A percentile compares a stretch with the other conserved stretches of the same genome.
These are phyloP conservation scores for Microcebus lehilahytsara DNA, from an alignment of 2,113 vertebrate species.

Conservation along the genomic window DNA sequence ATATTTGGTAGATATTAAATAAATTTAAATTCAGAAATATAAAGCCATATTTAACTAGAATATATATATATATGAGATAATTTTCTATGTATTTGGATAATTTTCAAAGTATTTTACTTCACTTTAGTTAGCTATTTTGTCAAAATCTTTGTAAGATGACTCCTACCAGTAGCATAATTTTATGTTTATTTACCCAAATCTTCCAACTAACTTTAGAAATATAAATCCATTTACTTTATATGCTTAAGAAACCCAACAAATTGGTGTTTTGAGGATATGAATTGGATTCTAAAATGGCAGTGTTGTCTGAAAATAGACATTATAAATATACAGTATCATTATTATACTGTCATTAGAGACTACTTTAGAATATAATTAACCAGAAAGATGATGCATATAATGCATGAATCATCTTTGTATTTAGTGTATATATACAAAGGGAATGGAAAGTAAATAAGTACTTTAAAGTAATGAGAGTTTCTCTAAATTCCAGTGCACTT, in stretches of 20 bases:
- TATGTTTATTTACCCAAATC: slow-evolving; percentile 1
- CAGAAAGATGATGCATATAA: slow-evolving; percentile 40
- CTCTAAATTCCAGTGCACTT: background rate
- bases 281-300: slow-evolving; percentile 20
- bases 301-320: slow-evolving; percentile 52
- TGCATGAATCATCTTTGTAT: slow-evolving; percentile 33
- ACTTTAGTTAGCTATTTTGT: background rate
- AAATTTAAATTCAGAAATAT: background rate
- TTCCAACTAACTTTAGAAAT: slow-evolving; percentile 38
- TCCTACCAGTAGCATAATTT: background rate
- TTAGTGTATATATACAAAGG: background rate
- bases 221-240: slow-evolving; percentile 25
- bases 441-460: slow-evolving; percentile 46
- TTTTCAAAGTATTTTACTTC: background rate
- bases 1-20: background rate
- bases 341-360: slow-evolving; percentile 45
- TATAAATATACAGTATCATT: slow-evolving; percentile 45
- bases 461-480: slow-evolving; percentile 41
- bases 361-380: slow-evolving; percentile 58
- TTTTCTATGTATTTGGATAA: background rate
- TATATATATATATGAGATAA: background rate
- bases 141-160: background rate
- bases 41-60: background rate
- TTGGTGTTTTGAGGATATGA: background rate
- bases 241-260: background rate